A percentile compares a stretch with the other conserved stretches of the same genome.
These are phyloP conservation scores for Oligia fasciuncula DNA, from an alignment of 2,888 invertebrate genomes.

Conservation along the genomic window DNA sequence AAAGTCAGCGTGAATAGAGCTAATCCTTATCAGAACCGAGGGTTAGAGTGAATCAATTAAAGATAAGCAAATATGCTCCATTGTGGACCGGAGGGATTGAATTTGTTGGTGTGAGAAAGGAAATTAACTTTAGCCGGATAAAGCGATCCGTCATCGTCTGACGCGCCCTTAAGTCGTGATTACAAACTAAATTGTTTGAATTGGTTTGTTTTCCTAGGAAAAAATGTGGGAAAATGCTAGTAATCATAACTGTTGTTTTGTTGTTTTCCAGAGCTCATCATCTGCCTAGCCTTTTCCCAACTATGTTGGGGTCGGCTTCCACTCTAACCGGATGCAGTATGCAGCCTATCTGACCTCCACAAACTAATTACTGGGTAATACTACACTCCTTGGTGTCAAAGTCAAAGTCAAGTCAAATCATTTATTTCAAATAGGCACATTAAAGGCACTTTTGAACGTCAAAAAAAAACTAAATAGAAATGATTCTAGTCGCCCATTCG, in stretches of 20 bases:
- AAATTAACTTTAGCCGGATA: slow-evolving; percentile 87
- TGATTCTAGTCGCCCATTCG: too few species aligned
- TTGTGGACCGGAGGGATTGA: slow-evolving; percentile 82
- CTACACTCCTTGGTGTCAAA: too few species aligned
- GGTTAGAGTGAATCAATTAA: slow-evolving; percentile 90
- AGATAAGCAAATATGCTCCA: slow-evolving; percentile 89
- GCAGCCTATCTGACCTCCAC: too few species aligned
- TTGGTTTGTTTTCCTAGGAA: slow-evolving; percentile 67
- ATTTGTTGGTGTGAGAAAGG: slow-evolving; percentile 87
- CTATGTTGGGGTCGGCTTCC: too few species aligned
- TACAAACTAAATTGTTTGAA: slow-evolving; percentile 76
- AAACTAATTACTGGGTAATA: too few species aligned
- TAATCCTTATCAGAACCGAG: slow-evolving; percentile 87
- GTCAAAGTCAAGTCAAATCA: too few species aligned
- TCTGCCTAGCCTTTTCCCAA: too few species aligned
- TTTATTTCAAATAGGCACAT: too few species aligned
- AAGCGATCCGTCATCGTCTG: slow-evolving; percentile 84
- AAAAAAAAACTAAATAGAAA: too few species aligned
- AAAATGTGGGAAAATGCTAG: slow-evolving; percentile 18
- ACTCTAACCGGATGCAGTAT: too few species aligned
- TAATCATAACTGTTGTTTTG: background rate
- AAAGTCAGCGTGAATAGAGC: slow-evolving; percentile 89
- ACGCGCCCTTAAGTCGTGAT: slow-evolving; percentile 75
- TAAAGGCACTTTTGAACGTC: too few species aligned
- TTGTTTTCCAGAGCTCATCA: background rate